These are phyloP conservation scores for Scaptomyza reducta DNA, from an alignment of 2,888 invertebrate genomes.

Conservation along the genomic window DNA sequence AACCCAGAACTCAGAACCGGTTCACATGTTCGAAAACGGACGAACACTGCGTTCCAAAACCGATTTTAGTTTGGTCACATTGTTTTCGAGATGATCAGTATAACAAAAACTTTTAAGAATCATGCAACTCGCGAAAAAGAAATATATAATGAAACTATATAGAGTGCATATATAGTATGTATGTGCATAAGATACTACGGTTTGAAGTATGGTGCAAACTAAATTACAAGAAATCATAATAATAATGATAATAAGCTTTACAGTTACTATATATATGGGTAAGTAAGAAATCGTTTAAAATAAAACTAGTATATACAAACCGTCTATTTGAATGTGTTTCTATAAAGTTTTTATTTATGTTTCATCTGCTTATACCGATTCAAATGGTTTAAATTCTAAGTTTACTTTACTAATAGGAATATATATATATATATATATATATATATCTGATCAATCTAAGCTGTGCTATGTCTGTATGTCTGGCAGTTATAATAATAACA, in stretches of 20 bases:
- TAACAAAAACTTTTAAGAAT: too few species aligned
- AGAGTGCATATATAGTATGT: background rate
- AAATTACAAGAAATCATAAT: background rate
- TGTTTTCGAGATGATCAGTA: too few species aligned
- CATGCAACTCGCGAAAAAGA: too few species aligned
- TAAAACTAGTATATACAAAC: background rate
- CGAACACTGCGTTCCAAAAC: background rate
- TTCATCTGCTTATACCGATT: background rate
- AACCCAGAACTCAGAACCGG: too few species aligned
- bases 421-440: background rate
- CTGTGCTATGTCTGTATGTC: background rate
- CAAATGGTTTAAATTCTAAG: background rate
- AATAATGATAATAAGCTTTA: background rate
- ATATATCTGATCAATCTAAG: background rate
- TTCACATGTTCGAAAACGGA: background rate
- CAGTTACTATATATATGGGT: background rate
- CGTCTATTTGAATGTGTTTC: background rate
- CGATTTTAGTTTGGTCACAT: background rate
- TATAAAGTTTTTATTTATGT: background rate
- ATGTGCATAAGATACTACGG: background rate
- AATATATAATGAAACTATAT: too few species aligned
- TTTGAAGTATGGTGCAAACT: background rate
- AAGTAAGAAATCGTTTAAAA: too few species aligned
- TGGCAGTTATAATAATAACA: constrained; percentile 1
- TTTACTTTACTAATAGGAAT: constrained; percentile 5